Evolutionary conservation across 2,888 invertebrate species (phyloP).

Genomic region (Ligdia adustata): DNA sequence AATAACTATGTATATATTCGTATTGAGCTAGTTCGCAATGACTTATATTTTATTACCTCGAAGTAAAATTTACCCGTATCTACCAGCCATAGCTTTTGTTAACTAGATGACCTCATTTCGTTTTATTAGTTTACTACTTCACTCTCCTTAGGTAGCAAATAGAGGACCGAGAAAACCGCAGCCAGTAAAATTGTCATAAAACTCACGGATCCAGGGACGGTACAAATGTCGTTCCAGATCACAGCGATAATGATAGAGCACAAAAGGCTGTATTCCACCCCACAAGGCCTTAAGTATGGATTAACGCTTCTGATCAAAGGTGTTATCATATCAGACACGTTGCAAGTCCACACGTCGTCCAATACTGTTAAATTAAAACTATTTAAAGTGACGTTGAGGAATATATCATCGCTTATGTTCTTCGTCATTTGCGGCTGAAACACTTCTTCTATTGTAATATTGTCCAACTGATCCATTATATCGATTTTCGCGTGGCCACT

Average conservation of each 20-base stretch:
- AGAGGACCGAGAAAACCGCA: slow-evolving; percentile 9
- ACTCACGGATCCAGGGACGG: slow-evolving; percentile 77
- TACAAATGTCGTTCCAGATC: slow-evolving; percentile 90
- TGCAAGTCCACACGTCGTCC: slow-evolving; percentile 65
- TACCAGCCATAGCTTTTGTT: slow-evolving; percentile 1
- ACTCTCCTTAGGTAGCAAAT: slow-evolving; percentile 7
- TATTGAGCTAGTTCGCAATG: too few relatives aligned
- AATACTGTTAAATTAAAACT: slow-evolving; percentile 46
- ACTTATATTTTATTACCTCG: too few relatives aligned
- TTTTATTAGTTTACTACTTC: slow-evolving; percentile 11
- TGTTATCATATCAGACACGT: slow-evolving; percentile 82
- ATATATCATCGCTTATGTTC: slow-evolving; percentile 32
- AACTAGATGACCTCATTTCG: slow-evolving; percentile 6
- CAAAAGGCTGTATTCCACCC: slow-evolving; percentile 92
- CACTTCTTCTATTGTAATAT: slow-evolving; percentile 48
- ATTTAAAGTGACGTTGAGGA: slow-evolving; percentile 39
- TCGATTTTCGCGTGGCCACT: slow-evolving; percentile 53
- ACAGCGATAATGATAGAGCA: slow-evolving; percentile 91
- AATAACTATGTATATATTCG: too few relatives aligned
- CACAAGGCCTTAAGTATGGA: slow-evolving; percentile 91
- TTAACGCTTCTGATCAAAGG: slow-evolving; percentile 86
- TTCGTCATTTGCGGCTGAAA: slow-evolving; percentile 14
- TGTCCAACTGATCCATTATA: slow-evolving; percentile 51
- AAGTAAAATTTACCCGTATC: too few relatives aligned
- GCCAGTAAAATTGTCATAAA: slow-evolving; percentile 24